A percentile compares a stretch with the other conserved stretches of the same genome.
These are phyloP conservation scores for Dendrocopos noguchii DNA, from an alignment of 2,113 vertebrate genomes.

Conservation along the genomic window DNA sequence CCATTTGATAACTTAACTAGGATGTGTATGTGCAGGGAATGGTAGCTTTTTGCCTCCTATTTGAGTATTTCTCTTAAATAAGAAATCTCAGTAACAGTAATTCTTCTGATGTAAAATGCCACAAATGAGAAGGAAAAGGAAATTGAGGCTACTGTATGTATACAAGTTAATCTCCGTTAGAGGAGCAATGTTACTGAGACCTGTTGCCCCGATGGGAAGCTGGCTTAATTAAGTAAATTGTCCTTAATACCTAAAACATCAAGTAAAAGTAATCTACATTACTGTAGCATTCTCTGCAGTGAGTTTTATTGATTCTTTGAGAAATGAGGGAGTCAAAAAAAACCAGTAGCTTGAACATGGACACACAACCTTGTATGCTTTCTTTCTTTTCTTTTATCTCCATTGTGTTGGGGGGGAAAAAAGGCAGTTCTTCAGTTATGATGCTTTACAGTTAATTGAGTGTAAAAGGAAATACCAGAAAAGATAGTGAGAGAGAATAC, in stretches of 20 bases:
- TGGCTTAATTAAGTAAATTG: too few species aligned
- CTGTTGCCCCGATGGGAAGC: not conserved
- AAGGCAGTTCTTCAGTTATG: not conserved
- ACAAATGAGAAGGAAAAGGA: not conserved
- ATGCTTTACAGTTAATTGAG: not conserved
- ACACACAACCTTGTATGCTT: not conserved
- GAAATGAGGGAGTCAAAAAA: not conserved
- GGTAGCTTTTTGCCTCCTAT: not conserved
- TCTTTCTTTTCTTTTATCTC: not conserved
- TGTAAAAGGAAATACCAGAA: not conserved
- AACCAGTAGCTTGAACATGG: not conserved
- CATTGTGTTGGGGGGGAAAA: not conserved
- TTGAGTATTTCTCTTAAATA: not conserved
- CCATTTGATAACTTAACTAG: not conserved
- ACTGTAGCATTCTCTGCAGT: not conserved
- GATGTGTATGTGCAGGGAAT: not conserved
- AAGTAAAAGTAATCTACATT: too few species aligned
- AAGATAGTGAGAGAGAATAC: not conserved
- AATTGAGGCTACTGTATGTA: rapidly evolving
- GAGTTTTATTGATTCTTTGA: not conserved
- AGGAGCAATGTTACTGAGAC: not conserved
- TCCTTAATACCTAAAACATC: too few species aligned
- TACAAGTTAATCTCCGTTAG: not conserved
- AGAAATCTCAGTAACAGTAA: not conserved
- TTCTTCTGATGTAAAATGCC: not conserved